A percentile compares a stretch with the other conserved stretches of the same genome.
Conservation (phyloP, 2,888 invertebrate genomes). For the Drosophila pseudotakahashii region DNA sequence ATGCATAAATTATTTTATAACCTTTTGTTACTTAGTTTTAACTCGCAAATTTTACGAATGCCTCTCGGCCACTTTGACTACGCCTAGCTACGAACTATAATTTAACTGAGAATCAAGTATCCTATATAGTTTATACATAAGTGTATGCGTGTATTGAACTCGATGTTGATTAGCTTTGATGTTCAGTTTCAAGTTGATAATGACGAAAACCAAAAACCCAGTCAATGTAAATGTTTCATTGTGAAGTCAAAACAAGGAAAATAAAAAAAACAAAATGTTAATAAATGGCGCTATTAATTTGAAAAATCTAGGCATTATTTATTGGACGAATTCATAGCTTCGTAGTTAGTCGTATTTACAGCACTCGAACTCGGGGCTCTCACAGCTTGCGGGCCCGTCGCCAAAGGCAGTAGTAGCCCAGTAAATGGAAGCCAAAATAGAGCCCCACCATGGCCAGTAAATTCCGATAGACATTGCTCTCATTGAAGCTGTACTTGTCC, state of each 20-base stretch:
- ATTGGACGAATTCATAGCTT: slow-evolving; percentile 16
- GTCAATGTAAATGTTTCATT: slow-evolving; percentile 42
- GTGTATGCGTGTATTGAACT: slow-evolving; percentile 24
- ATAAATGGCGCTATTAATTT: slow-evolving; percentile 57
- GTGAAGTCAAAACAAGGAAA: slow-evolving; percentile 28
- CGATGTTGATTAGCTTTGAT: slow-evolving; percentile 47
- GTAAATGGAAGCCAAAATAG: slow-evolving; percentile 88
- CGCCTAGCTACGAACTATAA: slow-evolving; percentile 41
- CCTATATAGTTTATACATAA: slow-evolving; percentile 34
- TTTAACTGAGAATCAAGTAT: slow-evolving; percentile 50
- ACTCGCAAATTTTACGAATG: slow-evolving; percentile 40
- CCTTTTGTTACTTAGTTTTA: slow-evolving; percentile 73
- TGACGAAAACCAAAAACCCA: slow-evolving; percentile 4
- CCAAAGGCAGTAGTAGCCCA: slow-evolving; percentile 89
- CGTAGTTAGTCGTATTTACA: slow-evolving; percentile 52
- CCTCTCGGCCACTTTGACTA: slow-evolving; percentile 45
- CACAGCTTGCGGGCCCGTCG: slow-evolving; percentile 86
- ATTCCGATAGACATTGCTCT: slow-evolving; percentile 87
- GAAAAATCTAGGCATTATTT: slow-evolving; percentile 26
- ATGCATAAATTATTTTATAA: slow-evolving; percentile 70
- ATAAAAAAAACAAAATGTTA: slow-evolving; percentile 53
- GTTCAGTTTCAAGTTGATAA: slow-evolving; percentile 38
- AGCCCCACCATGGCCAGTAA: slow-evolving; percentile 88
- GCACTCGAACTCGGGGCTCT: slow-evolving; percentile 7
- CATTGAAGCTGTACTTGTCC: slow-evolving; percentile 89